Base-by-base conservation (phyloP, 2,797 vertebrate species). In the Peromyscus eremicus region DNA sequence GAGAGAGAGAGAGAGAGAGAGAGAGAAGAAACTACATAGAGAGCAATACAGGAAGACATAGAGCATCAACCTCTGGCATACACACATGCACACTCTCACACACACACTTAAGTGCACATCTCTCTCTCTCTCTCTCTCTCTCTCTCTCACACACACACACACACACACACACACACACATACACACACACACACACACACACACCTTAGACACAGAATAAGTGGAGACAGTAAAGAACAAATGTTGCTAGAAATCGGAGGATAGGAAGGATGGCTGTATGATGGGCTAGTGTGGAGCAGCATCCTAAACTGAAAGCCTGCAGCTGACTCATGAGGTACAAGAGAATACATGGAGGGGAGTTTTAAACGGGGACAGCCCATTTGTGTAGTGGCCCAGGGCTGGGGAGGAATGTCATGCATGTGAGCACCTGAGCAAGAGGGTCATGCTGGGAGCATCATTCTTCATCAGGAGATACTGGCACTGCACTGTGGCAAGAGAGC, bases 391-490 rank as follows among this genome's bases (percentile, higher is more conserved):
- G 82, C 16, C 1, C 88, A 37, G 70, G 17, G 68, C 80, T 43
- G 62, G 79, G 73, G 32, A 77, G 34, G 64, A 32, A 77, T 12
- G 62, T n/a, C 81, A 1, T 0, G 21, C 32, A 57, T 57, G 64
- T 62, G 89, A 34, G 76, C 43, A 9, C 89, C 91, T 81, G 84
- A 93, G 89, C 89, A 88, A 86, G 84, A 77, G 76, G 83, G 73
- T 88, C 92, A 3, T 43, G 87, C 96, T 96, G 94, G 43, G 96
- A 95, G 32, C 81, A 94, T 94, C 92, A 77, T 94, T 49, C 95
- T 92, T 77, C 76, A 94, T 84, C 93, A 85, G 55, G 96, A 95
- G 89, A 85, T 40, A 55, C 91, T 88, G 96, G 93, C 96, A 82
- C n/a, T 0, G n/a, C 0, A 6, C 34, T 0, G 13, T 8, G 77